Evolutionary conservation across 53 echinoderm and acorn worm species (phyloP), one percentile per base, ranked within the genome.

Genomic region (Echinarachnius parma): DNA sequence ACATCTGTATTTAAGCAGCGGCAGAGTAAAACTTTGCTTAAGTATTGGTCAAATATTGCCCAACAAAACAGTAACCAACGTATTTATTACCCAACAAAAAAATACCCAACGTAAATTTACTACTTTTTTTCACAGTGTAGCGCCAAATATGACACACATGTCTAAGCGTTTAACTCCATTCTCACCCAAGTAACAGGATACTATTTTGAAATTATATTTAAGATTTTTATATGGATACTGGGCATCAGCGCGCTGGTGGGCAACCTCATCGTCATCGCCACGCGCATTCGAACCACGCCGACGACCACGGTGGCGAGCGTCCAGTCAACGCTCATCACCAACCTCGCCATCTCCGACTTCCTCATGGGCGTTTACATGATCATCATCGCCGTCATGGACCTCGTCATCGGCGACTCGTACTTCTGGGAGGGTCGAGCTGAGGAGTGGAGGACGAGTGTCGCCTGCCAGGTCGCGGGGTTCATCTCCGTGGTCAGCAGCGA

Each of bases 291-390:
- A 31, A 21, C 29, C 8, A 46, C 19, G 13, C 34, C 31, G 19
- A 1, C 44, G 9, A 11, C 47, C 9, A 45, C 13, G 9, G 31
- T 33, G 9, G 48, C 16, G 1, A 55, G 55, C 5, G 69, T 66
- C n/a, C 80, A 79, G 27, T 48, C 80, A 7, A 29, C 69, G 9
- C 37, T 79, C 3, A 69, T 79, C n/a, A 55, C 58, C 28, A 79
- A 79, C 39, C 69, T 79, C 13, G 80, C 66, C 7, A 30, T 53
- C 20, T 79, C 80, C 19, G 80, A 79, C 31, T 55, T 79, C 39
- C 47, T 79, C 28, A 79, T 79, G 80, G 80, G 80, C 20, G 13
- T 79, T 2, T 79, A 79, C 39, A 28, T 79, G 28, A 3, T 79
- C 28, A 67, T 68, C 9, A 28, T 79, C 18, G 80, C 80, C 3